Evolutionary conservation across 1,140 invertebrate genomes (phyloP).

Genomic region (Diorhabda carinulata): DNA sequence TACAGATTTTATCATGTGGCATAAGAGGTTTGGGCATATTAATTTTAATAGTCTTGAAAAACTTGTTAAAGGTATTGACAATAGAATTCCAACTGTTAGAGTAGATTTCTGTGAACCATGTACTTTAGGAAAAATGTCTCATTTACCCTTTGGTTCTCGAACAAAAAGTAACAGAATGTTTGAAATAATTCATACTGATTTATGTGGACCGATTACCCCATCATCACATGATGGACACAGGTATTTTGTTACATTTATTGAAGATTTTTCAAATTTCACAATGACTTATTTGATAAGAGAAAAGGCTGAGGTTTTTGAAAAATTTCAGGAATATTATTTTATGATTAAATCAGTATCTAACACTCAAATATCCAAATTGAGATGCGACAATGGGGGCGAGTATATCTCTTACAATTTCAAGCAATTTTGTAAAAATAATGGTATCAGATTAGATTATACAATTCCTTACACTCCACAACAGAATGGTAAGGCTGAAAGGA

Average conservation of each 20-base stretch:
- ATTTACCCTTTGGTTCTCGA: constrained; percentile 30
- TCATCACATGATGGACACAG: constrained; percentile 33
- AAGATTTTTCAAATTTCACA: constrained; percentile 23
- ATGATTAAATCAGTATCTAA: constrained; percentile 13
- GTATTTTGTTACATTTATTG: constrained; percentile 45
- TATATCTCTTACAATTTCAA: constrained; percentile 31
- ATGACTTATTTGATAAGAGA: constrained; percentile 21
- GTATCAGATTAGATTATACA: constrained; percentile 30
- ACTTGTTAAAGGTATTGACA: constrained; percentile 17
- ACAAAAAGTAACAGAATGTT: constrained; percentile 28
- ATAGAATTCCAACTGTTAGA: constrained; percentile 8
- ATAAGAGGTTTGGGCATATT: constrained; percentile 27
- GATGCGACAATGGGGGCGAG: constrained; percentile 35
- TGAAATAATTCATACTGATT: too few relatives aligned
- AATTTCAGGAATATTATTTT: constrained; percentile 21
- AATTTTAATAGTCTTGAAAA: constrained; percentile 17
- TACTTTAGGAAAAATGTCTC: constrained; percentile 32
- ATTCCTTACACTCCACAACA: constrained; percentile 50
- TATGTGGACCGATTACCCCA: constrained; percentile 29
- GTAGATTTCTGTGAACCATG: constrained; percentile 31
- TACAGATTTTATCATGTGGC: constrained; percentile 20
- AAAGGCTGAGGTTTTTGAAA: constrained; percentile 19
- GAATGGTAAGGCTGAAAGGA: constrained; percentile 30
- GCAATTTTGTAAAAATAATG: constrained; percentile 30
- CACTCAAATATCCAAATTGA: constrained; percentile 26